phyloP scores from a whole-genome alignment of 2,797 vertebrate genomes.

The Argyrosomus regius region DNA sequence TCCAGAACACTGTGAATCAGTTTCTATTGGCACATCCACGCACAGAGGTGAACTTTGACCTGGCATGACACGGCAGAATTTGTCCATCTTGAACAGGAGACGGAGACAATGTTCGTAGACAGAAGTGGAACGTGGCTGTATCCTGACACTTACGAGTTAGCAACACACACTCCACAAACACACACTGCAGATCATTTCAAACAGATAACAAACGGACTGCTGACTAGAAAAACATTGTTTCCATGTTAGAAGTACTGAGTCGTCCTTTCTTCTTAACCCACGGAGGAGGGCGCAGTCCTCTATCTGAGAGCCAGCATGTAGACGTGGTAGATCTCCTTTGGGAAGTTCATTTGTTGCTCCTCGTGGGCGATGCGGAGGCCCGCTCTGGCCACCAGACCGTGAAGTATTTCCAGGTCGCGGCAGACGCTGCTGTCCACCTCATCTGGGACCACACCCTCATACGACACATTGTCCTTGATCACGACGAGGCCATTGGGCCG shows the following conservation, averaged over 20 bases:
- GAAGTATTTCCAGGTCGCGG: conserved; percentile 89
- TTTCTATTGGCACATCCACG: neutral
- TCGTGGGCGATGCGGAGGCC: conserved; percentile 90
- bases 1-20: too few relatives aligned
- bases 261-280: neutral
- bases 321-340: conserved; percentile 96
- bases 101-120: neutral
- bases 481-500: conserved; percentile 91
- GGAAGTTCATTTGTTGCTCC: conserved; percentile 94
- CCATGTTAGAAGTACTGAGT: neutral
- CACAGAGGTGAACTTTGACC: neutral
- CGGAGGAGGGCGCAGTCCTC: conserved; percentile 2
- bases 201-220: conserved; percentile 1
- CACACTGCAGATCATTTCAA: conserved; percentile 4
- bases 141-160: neutral
- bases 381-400: conserved; percentile 83
- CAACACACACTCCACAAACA: conserved; percentile 7
- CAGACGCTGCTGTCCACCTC: conserved; percentile 98
- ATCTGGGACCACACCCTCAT: conserved; percentile 93
- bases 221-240: conserved; percentile 17
- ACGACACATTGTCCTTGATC: conserved; percentile 98
- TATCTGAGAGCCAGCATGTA: conserved; percentile 95
- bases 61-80: neutral
- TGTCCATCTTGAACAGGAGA: neutral
- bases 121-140: neutral